Conservation (phyloP, 1,140 invertebrate genomes). For the Rhyacophila brunnea region DNA sequence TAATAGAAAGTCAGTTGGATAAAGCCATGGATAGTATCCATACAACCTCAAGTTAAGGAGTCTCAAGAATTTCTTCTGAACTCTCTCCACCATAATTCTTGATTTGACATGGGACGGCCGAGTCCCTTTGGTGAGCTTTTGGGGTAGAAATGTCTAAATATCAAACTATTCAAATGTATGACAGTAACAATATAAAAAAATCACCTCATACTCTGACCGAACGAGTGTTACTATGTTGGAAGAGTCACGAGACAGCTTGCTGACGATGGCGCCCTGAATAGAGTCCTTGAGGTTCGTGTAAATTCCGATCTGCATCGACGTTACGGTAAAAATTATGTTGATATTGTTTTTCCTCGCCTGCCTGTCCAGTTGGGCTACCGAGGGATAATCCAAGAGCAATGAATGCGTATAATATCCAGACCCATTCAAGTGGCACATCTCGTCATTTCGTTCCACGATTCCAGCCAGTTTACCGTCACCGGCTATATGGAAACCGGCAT, state of each 20-base stretch:
- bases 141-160: too few species aligned
- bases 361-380: constrained; percentile 63
- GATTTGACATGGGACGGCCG: too few species aligned
- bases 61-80: too few species aligned
- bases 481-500: constrained; percentile 62
- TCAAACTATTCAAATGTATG: too few species aligned
- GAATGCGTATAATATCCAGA: constrained; percentile 68
- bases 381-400: constrained; percentile 65
- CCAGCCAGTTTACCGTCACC: constrained; percentile 75
- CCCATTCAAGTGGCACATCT: constrained; percentile 70
- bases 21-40: too few species aligned
- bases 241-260: constrained; percentile 65
- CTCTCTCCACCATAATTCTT: too few species aligned
- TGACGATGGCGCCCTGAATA: constrained; percentile 63
- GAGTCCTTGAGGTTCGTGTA: constrained; percentile 65
- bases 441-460: constrained; percentile 83
- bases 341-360: constrained; percentile 73
- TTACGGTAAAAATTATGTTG: constrained; percentile 85
- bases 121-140: too few species aligned
- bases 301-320: constrained; percentile 59
- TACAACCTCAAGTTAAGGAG: too few species aligned
- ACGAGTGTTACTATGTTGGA: constrained; percentile 74
- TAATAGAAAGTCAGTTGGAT: too few species aligned
- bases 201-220: constrained; percentile 69
- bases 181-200: too few species aligned